Evolutionary conservation across 2,888 invertebrate species (phyloP), one percentile per base, ranked within the genome.

Genomic region (Cancer borealis): DNA sequence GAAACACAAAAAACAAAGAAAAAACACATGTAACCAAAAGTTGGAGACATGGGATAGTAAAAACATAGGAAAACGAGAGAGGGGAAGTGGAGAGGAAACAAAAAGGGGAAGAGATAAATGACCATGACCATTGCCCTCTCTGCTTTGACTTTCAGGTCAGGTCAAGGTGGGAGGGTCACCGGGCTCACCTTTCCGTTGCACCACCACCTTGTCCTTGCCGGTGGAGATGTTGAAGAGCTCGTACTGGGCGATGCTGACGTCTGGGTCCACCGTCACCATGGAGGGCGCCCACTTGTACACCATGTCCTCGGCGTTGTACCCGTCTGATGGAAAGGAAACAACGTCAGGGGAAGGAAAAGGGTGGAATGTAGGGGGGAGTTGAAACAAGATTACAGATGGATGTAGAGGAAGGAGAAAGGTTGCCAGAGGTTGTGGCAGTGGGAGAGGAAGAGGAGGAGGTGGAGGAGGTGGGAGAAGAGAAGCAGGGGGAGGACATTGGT

Each of bases 191-290:
- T 93, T 95, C 54, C 94, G 90, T 17, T 94, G 79, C 1, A 94
- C 87, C 54, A 91, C 91, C 14, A 92, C 92, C 3, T 73, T 88
- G 30, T 39, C 46, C 21, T 66, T 84, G 45, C n/a, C 84, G 3
- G 94, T 93, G 21, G 95, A 90, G 90, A 95, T 93, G 88, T 95
- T 93, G 39, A 94, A 60, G 12, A 95, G 90, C 47, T 95, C 92
- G 79, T 95, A 95, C 95, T 95, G 95, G 45, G 95, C 95, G 39
- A 95, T 91, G 60, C 95, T 95, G 26, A 95, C 95, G 49, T 93
- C 95, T 0, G 45, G 17, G 73, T 95, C 95, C 0, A 95, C 92
- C 0, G 95, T 95, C 21, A 95, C 95, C 21, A 84, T 90, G 14
- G 88, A 79, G 17, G 73, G 89, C 45, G 95, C 93, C 95, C 95